These are phyloP conservation scores for Amphipyra berbera DNA, from an alignment of 2,888 invertebrate species.

Conservation along the genomic window DNA sequence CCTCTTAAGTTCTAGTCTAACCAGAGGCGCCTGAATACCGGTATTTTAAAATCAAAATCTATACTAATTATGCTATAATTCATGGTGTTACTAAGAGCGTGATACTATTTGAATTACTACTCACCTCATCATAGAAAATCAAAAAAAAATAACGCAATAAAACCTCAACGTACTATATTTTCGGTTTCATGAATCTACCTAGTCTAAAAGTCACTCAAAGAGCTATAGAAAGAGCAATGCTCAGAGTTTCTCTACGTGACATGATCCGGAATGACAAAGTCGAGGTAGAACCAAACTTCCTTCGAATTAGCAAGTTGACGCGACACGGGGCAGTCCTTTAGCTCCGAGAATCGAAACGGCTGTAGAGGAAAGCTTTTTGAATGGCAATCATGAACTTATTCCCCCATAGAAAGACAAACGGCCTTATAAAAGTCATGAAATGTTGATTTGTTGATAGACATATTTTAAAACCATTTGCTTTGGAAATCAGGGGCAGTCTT, in stretches of 20 bases:
- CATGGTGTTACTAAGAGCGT: too few relatives aligned
- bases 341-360: constrained; percentile 30
- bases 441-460: too few relatives aligned
- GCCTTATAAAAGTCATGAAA: too few relatives aligned
- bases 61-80: too few relatives aligned
- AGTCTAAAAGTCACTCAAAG: constrained; percentile 40
- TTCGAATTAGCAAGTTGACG: constrained; percentile 46
- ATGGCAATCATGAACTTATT: not conserved
- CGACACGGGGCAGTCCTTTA: constrained; percentile 23
- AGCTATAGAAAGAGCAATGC: constrained; percentile 45
- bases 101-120: too few relatives aligned
- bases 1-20: too few relatives aligned
- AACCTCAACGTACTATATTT: constrained; percentile 7
- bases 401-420: not conserved
- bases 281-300: constrained; percentile 42
- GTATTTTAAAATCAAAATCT: too few relatives aligned
- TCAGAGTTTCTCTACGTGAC: constrained; percentile 51
- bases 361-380: constrained; percentile 8
- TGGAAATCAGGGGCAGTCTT: too few relatives aligned
- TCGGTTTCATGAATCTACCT: constrained; percentile 23
- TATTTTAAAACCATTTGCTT: too few relatives aligned
- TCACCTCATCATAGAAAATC: too few relatives aligned
- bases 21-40: too few relatives aligned
- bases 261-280: constrained; percentile 47
- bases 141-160: too few relatives aligned